phyloP scores from a whole-genome alignment of 2,113 vertebrate species.

The Antechinus flavipes region DNA sequence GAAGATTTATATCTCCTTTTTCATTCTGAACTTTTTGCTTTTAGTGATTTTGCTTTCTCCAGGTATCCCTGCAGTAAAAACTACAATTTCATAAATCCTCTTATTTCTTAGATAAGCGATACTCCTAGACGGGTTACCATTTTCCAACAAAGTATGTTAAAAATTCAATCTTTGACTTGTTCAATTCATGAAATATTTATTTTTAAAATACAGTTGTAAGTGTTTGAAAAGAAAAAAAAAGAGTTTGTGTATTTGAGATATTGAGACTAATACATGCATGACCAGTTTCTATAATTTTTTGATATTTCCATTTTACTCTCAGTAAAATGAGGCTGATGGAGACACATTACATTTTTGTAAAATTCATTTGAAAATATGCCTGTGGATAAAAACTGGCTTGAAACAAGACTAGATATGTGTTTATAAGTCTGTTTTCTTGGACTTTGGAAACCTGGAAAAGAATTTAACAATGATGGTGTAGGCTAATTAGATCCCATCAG shows the following conservation, averaged over 20 bases:
- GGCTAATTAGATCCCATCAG: constrained; percentile 78
- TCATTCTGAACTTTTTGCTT: background rate
- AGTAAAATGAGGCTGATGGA: constrained; percentile 55
- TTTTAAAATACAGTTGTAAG: constrained; percentile 56
- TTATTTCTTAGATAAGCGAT: background rate
- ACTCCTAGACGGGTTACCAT: background rate
- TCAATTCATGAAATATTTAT: constrained; percentile 31
- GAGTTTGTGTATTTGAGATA: constrained; percentile 48
- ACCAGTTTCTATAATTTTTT: constrained; percentile 69
- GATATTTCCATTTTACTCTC: constrained; percentile 55
- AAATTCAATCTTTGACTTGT: constrained; percentile 72
- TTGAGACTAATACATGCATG: constrained; percentile 57
- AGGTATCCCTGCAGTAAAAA: background rate
- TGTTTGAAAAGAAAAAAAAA: background rate
- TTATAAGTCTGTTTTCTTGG: constrained; percentile 53
- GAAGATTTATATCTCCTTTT: background rate
- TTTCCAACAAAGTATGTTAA: constrained; percentile 47
- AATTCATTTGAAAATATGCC: constrained; percentile 70
- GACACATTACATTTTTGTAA: constrained; percentile 63
- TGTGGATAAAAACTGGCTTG: constrained; percentile 65
- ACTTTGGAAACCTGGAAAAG: constrained; percentile 71
- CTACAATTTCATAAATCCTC: no score
- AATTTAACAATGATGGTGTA: constrained; percentile 67
- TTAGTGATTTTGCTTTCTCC: background rate
- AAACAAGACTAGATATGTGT: constrained; percentile 79